A percentile compares a stretch with the other conserved stretches of the same genome.
Evolutionary conservation across 1,140 invertebrate genomes (phyloP).

Genomic region (Nautilus pompilius): DNA sequence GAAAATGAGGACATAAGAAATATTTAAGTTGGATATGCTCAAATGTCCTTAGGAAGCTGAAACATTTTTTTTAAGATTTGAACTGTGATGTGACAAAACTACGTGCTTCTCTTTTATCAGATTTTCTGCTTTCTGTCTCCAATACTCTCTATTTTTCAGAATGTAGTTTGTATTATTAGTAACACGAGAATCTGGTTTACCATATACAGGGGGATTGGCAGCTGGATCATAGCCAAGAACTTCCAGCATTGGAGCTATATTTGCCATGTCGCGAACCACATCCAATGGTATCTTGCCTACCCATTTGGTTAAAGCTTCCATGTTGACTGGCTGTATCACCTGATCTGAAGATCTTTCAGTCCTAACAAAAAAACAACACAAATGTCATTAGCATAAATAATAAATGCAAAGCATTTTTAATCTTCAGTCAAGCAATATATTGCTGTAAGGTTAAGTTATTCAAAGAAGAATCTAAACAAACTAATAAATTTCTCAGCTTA

Average conservation of each 20-base stretch:
- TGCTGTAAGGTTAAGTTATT: too few relatives aligned
- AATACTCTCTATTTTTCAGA: constrained; percentile 55
- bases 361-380: constrained; percentile 61
- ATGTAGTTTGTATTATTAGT: constrained; percentile 73
- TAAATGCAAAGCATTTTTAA: too few relatives aligned
- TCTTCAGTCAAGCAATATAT: too few relatives aligned
- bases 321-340: constrained; percentile 96
- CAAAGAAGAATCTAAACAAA: too few relatives aligned
- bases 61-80: too few relatives aligned
- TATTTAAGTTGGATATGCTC: too few relatives aligned
- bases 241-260: constrained; percentile 88
- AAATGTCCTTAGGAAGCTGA: too few relatives aligned
- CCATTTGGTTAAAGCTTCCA: constrained; percentile 96
- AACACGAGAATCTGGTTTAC: constrained; percentile 78
- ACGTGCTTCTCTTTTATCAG: constrained; percentile 24
- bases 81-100: too few relatives aligned
- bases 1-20: too few relatives aligned
- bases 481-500: too few relatives aligned
- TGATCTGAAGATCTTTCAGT: constrained; percentile 97
- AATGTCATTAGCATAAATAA: too few relatives aligned
- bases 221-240: constrained; percentile 89
- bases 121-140: constrained; percentile 44
- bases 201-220: constrained; percentile 90
- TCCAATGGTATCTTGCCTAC: constrained; percentile 88
- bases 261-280: constrained; percentile 84